phyloP scores from a whole-genome alignment of 2,888 invertebrate genomes.

The Cosmia pyralina region DNA sequence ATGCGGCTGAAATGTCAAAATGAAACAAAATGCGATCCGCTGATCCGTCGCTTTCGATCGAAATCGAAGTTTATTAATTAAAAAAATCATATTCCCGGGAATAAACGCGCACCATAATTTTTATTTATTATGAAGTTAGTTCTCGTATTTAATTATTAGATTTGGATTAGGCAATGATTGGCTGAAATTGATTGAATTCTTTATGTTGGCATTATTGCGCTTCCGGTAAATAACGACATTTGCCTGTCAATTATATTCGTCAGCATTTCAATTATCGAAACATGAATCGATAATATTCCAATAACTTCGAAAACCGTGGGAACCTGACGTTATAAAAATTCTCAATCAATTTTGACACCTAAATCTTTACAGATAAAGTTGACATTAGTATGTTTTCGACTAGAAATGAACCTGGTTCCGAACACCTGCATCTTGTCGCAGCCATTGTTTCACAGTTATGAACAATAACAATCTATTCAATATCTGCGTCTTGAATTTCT shows the following conservation, averaged over 20 bases:
- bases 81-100: neutral
- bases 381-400: neutral
- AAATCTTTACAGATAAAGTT: neutral
- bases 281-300: conserved; percentile 42
- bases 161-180: conserved; percentile 20
- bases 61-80: no score
- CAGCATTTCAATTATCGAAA: conserved; percentile 42
- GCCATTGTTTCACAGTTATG: conserved; percentile 47
- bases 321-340: conserved; percentile 25
- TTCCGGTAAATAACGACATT: conserved; percentile 41
- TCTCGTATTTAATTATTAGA: conserved; percentile 11
- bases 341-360: conserved; percentile 1
- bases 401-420: neutral
- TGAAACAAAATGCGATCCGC: neutral
- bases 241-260: conserved; percentile 22
- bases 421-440: conserved; percentile 54
- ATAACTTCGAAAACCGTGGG: conserved; percentile 52
- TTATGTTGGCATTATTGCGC: conserved; percentile 18
- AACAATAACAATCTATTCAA: conserved; percentile 50
- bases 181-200: conserved; percentile 26
- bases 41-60: neutral
- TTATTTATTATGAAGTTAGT: conserved; percentile 16
- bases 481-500: conserved; percentile 49
- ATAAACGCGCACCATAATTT: neutral
- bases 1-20: neutral